phyloP scores from a whole-genome alignment of 2,113 vertebrate species.

The Takifugu flavidus region DNA sequence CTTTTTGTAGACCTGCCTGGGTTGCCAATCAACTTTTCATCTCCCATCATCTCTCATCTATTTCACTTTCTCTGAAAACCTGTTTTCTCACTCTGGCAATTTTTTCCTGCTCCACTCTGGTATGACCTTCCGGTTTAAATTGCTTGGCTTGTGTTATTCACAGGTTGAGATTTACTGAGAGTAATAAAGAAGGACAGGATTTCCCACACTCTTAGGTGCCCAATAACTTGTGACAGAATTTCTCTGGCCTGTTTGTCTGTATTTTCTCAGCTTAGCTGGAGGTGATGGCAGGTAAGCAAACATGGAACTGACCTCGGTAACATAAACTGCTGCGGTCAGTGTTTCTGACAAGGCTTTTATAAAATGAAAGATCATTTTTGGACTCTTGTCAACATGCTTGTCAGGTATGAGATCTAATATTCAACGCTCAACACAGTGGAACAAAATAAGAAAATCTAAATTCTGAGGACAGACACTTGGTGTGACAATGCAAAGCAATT shows the following conservation, averaged over 20 bases:
- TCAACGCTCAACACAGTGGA: too few relatives aligned
- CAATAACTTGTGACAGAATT: slow-evolving; percentile 75
- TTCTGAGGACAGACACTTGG: too few relatives aligned
- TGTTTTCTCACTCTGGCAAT: slow-evolving; percentile 47
- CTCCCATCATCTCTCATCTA: slow-evolving; percentile 78
- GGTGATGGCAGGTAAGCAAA: slow-evolving; percentile 43
- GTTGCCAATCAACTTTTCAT: slow-evolving; percentile 79
- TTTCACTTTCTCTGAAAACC: slow-evolving; percentile 74
- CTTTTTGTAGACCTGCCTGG: slow-evolving; percentile 76
- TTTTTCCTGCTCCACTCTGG: slow-evolving; percentile 76
- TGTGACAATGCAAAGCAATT: too few relatives aligned
- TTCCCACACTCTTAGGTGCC: slow-evolving; percentile 75
- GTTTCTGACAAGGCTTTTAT: not conserved
- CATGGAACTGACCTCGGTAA: slow-evolving; percentile 4
- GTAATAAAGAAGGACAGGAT: slow-evolving; percentile 75
- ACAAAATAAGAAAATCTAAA: too few relatives aligned
- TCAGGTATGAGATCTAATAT: too few relatives aligned
- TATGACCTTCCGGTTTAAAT: slow-evolving; percentile 79
- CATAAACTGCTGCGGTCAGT: slow-evolving; percentile 42
- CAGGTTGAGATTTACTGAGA: slow-evolving; percentile 76
- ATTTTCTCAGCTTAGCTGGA: slow-evolving; percentile 60
- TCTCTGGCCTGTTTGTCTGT: slow-evolving; percentile 57
- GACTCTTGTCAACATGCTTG: too few relatives aligned
- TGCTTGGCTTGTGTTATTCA: slow-evolving; percentile 81
- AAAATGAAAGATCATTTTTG: too few relatives aligned